Base-by-base conservation (phyloP, 2,888 invertebrate species). In the Galeruca laticollis region DNA sequence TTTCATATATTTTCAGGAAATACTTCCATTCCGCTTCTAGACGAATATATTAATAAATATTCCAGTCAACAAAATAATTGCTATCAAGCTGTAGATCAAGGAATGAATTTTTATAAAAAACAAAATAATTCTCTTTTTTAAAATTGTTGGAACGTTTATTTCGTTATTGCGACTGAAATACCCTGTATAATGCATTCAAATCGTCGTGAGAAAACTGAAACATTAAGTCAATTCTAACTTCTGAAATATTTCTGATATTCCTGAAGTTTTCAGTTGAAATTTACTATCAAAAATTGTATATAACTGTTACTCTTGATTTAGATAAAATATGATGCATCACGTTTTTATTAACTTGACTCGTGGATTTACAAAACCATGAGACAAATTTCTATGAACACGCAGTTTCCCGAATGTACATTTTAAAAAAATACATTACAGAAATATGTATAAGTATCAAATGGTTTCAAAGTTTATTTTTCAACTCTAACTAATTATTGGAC, bases 371-470 rank as follows among this genome's bases (percentile, higher is more conserved):
- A 51, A 1, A 20, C 13, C 49, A 43, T n/a, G 63, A 20, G 59
- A 51, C 60, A 69, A 64, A 60, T 64, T 59, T 59, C n/a, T 49
- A 33, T 43, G 54, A 63, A 52, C 54, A 60, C 52, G 52, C 59
- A 70, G 52, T 60, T 67, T 63, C 60, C 49, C 54, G 59, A 68
- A 82, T 82, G 81, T 83, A 83, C 80, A 83, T 80, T 76, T 82
- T 81, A 81, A 82, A 81, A 84, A 84, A 83, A 84, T 84, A 83
- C 83, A 82, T 82, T 79, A 82, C 80, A 81, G 81, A 80, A 81
- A 80, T 80, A 81, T 82, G 76, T 80, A 78, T 66, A 66, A 66
- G 59, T 83, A 83, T 82, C 81, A 82, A 83, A 81, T 15, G 18
- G 18, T 57, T 78, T 76, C 76, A 67, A 70, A 67, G 73, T 72